Base-by-base conservation (phyloP, 1,140 invertebrate species). In the Neuroterus valhalla region DNA sequence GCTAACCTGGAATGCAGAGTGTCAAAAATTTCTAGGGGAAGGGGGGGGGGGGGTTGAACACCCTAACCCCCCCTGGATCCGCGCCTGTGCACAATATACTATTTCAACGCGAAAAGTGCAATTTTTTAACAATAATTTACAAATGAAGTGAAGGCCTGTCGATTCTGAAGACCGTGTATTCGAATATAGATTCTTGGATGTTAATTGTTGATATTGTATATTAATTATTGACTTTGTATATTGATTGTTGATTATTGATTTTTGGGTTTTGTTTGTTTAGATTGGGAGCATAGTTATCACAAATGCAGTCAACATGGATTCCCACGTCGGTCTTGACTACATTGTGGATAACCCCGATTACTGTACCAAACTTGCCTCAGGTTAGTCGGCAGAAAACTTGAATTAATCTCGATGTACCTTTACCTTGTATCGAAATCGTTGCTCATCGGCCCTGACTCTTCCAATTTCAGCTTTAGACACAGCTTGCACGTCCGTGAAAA, bases 301-400 rank as follows among this genome's bases (percentile, higher is more conserved):
- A 86, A 86, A 89, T 88, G 86, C 85, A 79, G 86, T 84, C 84
- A 88, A 84, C 80, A 96, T 96, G 95, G 95, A 96, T 91, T 96
- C 96, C 80, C 93, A 95, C 82, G 95, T 97, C 86, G 96, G 96
- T 82, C 92, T 98, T 87, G 96, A 98, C 91, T 97, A 97, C 88
- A 97, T 98, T 86, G 95, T 98, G 70, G 96, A 97, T 88, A 97
- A 97, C 91, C 94, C 94, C 76, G 96, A 97, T 88, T 98, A 98
- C 90, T 96, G 96, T 78, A 92, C 93, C 69, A 97, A 98, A 91
- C 93, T 98, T 84, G 96, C 96, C 46, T 94, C 92, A 85, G 94
- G 94, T 95, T 91, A 90, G 87, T 88, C 2, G 43, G 12, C 62
- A 66, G 68, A 72, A 68, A 62, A 71, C 68, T 72, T 75, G 68